These are phyloP conservation scores for Ia io DNA, from an alignment of 2,113 vertebrate genomes.

Conservation along the genomic window DNA sequence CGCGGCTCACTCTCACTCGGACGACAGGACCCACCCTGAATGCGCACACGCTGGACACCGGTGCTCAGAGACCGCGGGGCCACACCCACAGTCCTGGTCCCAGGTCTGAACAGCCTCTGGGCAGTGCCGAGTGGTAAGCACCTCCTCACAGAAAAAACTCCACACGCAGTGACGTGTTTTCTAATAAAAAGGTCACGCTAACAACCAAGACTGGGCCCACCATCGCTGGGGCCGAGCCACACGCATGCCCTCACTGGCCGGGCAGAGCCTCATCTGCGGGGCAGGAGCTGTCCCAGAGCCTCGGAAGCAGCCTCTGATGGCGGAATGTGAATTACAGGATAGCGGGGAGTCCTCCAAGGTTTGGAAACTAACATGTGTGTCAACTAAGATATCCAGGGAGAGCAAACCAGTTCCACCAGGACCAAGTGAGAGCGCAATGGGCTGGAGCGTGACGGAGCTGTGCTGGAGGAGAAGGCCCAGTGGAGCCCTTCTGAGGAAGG, in stretches of 20 bases:
- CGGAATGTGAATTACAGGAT: not conserved
- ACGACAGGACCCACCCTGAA: too few relatives aligned
- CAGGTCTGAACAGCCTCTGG: not conserved
- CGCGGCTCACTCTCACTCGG: too few relatives aligned
- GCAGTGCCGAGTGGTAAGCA: not conserved
- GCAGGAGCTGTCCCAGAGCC: too few relatives aligned
- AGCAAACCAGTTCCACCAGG: not conserved
- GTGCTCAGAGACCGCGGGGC: not conserved
- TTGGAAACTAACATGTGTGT: not conserved
- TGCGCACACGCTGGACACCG: fast-evolving
- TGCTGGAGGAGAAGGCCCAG: too few relatives aligned
- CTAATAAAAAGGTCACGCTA: not conserved
- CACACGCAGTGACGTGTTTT: not conserved
- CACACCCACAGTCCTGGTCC: fast-evolving
- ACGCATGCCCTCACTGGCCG: fast-evolving
- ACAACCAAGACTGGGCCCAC: not conserved
- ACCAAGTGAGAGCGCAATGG: not conserved
- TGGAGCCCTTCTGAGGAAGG: not conserved
- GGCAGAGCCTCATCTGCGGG: fast-evolving
- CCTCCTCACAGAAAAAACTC: not conserved
- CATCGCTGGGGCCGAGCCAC: not conserved
- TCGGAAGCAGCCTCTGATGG: too few relatives aligned
- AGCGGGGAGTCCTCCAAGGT: not conserved
- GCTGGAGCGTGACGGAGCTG: too few relatives aligned
- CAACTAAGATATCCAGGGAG: not conserved